Percentiles rank a stretch among this genome's conserved stretches.
Conservation (phyloP, 2,113 vertebrate genomes). For the Todiramphus chloris region DNA sequence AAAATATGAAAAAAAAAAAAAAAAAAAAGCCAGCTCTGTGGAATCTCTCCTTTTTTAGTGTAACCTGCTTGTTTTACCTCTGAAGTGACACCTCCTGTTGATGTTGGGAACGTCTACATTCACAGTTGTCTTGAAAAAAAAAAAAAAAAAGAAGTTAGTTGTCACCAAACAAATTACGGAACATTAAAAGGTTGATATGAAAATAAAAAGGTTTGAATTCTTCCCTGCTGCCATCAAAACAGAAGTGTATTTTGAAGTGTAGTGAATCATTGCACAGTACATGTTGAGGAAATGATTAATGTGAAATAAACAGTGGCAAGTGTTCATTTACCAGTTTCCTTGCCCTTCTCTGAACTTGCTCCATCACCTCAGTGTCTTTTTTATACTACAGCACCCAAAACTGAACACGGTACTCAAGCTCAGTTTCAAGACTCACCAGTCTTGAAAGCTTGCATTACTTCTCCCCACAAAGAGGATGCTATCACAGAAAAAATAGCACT, state of each 20-base stretch:
- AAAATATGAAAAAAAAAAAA: neutral
- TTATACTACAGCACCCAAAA: no score
- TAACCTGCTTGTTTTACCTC: neutral
- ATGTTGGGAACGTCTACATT: neutral
- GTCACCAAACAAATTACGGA: neutral
- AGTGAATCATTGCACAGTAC: neutral
- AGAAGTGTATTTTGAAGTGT: neutral
- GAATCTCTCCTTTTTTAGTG: neutral
- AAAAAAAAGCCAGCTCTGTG: neutral
- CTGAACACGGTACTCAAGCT: no score
- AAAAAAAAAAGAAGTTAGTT: neutral
- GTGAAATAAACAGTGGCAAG: neutral
- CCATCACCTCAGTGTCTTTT: no score
- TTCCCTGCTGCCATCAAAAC: neutral
- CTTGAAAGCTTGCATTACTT: neutral
- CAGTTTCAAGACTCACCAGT: no score
- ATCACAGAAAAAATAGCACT: neutral
- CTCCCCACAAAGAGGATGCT: neutral
- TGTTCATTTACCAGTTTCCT: neutral
- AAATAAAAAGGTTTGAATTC: neutral
- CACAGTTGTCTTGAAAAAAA: neutral
- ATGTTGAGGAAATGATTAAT: rapidly evolving
- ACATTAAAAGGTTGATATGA: neutral
- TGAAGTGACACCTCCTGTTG: neutral
- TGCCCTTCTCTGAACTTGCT: no score